A percentile compares a stretch with the other conserved stretches of the same genome.
These are phyloP conservation scores for Wiebesia pumilae DNA, from an alignment of 1,140 invertebrate genomes.

Conservation along the genomic window DNA sequence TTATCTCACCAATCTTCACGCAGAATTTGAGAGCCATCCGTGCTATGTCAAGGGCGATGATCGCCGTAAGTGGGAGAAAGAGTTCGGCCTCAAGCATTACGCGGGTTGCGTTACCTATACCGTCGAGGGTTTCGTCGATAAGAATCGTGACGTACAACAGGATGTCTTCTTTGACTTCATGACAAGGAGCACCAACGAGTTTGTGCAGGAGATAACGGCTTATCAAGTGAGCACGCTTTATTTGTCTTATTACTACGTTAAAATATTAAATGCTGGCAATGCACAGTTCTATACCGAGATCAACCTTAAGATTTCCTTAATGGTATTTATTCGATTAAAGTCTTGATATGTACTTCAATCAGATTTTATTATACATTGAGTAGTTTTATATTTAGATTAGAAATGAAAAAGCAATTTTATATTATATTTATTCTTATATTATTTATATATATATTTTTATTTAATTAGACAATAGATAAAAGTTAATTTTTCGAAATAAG, in stretches of 20 bases:
- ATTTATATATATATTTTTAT: too few relatives aligned
- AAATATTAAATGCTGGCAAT: background rate
- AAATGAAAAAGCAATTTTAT: too few relatives aligned
- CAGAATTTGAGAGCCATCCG: conserved; percentile 90
- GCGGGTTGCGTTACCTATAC: conserved; percentile 95
- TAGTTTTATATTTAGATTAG: too few relatives aligned
- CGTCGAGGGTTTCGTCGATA: conserved; percentile 96
- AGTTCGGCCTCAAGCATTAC: conserved; percentile 95
- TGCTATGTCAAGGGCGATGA: conserved; percentile 92
- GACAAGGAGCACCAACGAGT: conserved; percentile 88
- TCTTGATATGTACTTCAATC: too few relatives aligned
- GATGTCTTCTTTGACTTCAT: conserved; percentile 96
- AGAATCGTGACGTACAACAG: conserved; percentile 96
- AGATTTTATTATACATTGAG: too few relatives aligned
- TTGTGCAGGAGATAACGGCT: conserved; percentile 90
- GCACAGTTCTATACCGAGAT: too few relatives aligned
- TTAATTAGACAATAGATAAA: too few relatives aligned
- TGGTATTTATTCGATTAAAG: too few relatives aligned
- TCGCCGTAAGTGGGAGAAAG: conserved; percentile 91
- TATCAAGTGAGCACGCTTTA: conserved; percentile 76
- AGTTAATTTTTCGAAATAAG: too few relatives aligned
- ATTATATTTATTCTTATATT: too few relatives aligned
- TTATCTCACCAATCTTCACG: conserved; percentile 92
- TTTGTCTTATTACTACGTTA: background rate
- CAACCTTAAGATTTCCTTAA: too few relatives aligned